Evolutionary conservation across 2,113 vertebrate genomes (phyloP).

Genomic region (Xenotilapia caudafasciata): DNA sequence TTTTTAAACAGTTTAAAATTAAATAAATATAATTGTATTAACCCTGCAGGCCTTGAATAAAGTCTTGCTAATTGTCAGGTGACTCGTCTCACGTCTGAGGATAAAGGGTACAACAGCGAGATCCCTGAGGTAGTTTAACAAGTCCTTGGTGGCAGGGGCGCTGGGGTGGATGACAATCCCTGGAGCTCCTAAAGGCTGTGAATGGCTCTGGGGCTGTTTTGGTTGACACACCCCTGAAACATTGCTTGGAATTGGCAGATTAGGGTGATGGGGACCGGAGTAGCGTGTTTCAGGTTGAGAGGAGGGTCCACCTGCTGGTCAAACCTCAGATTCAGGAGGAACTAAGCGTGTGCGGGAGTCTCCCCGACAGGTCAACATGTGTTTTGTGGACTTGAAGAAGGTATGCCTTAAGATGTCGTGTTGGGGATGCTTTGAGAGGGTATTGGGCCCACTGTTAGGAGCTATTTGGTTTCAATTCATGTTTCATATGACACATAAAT

Average conservation of each 20-base stretch:
- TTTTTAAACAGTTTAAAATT: neutral
- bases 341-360: fast-evolving
- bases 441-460: neutral
- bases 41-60: neutral
- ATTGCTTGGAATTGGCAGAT: neutral
- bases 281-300: neutral
- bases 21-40: neutral
- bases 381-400: neutral
- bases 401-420: neutral
- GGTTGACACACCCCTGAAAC: neutral
- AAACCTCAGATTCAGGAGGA: neutral
- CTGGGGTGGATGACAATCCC: neutral
- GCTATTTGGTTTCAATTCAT: neutral
- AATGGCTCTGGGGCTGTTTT: neutral
- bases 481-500: neutral
- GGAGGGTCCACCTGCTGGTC: neutral
- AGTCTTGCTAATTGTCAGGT: neutral
- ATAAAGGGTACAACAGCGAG: neutral
- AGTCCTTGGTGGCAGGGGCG: neutral
- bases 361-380: neutral
- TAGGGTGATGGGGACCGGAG: neutral
- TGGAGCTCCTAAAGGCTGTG: neutral
- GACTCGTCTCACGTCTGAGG: neutral
- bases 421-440: neutral
- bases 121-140: neutral